Evolutionary conservation across 2,797 vertebrate species (phyloP), one percentile per base, ranked within the genome.

Genomic region (Furcifer pardalis): DNA sequence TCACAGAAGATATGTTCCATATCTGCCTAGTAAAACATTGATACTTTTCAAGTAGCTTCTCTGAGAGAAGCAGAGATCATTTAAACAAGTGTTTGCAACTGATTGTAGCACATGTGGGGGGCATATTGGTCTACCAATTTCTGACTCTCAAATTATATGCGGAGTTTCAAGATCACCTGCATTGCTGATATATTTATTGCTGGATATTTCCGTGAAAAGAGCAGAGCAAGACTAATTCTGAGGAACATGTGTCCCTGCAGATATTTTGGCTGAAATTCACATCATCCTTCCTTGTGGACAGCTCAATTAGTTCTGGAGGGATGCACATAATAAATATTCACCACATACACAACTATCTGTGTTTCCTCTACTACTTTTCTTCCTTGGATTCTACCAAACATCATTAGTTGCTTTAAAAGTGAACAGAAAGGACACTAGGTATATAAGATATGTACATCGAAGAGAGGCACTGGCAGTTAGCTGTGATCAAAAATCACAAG

Each of bases 401-500:
- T 52, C 17, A 56, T 52, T 23, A 52, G 32, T 32, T 79, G 46
- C 35, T 49, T 32, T 71, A 72, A 74, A 72, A 75, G 25, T 66
- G 44, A 0, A 71, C 1, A 0, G 13, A 59, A 32, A 80, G 8
- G 44, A 40, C 0, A 19, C 32, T 37, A 69, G 7, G 73, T 19
- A 12, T 77, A 30, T n/a, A 46, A 7, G 79, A 1, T 25, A 78
- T 63, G 2, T 71, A 63, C n/a, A n/a, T n/a, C n/a, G 40, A 72
- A 46, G 84, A 73, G 0, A 3, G 63, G 37, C 46, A 46, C 9
- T 49, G 40, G 25, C 59, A 75, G n/a, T 62, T 40, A 25, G n/a
- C 69, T 79, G 79, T 84, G 85, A 68, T 77, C 84, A 71, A 62
- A 56, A 89, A 71, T 65, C 71, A 83, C 79, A 91, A 84, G 77